Base-by-base conservation (phyloP, 2,797 vertebrate genomes). In the Zonotrichia albicollis region DNA sequence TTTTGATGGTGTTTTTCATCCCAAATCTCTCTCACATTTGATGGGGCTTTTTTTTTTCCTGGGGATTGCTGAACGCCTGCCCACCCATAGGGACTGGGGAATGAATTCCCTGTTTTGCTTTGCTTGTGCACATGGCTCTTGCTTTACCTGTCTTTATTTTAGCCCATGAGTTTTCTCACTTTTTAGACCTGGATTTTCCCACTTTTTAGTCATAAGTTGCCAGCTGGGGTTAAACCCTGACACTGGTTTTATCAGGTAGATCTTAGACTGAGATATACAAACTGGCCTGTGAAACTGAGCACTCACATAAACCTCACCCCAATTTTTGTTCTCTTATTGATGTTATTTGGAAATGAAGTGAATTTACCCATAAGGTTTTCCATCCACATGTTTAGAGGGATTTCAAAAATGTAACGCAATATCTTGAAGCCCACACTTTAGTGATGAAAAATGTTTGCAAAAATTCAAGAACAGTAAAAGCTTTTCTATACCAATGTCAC, bases 351-450 rank as follows among this genome's bases (percentile, higher is more conserved):
- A 84, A 74, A 80, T 65, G 2, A 60, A 70, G n/a, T 36, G 0
- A 72, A 48, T 60, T 84, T 84, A 30, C 6, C 25, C 1, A 2
- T 30, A 54, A 43, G 2, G 1, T 53, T 75, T 78, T 67, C 18
- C 51, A 36, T 57, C 18, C 11, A 6, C 32, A 6, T 0, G 0
- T 74, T 80, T 13, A 73, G 38, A 58, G 5, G 5, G 21, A 34
- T 61, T 87, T 80, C 1, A 78, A 45, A 85, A 78, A 64, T 34
- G 16, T 46, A 45, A 51, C 1, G 0, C 1, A 34, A 15, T 46
- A 9, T 58, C 40, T 8, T 45, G 30, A 75, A 81, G 32, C 3
- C 8, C 10, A 34, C 3, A 27, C 16, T 66, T 86, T 4, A 61
- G 18, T 42, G 27, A 72, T 18, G 23, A 64, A 78, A 76, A 80